phyloP scores from a whole-genome alignment of 2,113 vertebrate species.

The Aegotheles bennettii region DNA sequence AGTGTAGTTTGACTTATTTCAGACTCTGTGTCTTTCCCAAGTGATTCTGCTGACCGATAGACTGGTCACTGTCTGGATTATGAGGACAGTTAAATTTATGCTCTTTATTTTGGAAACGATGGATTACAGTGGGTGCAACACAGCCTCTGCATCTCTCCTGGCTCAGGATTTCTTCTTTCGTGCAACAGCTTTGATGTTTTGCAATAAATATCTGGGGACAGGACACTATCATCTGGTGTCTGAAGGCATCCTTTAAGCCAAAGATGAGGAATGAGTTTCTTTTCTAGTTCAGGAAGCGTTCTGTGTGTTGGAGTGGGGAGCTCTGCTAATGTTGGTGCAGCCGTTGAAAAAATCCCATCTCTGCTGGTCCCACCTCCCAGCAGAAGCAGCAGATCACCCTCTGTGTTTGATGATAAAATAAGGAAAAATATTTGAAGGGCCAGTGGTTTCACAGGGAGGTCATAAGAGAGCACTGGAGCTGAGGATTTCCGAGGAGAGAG shows the following conservation, averaged over 20 bases:
- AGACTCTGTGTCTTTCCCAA: not conserved
- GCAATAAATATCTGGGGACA: not conserved
- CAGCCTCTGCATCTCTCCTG: not conserved
- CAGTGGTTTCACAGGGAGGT: not conserved
- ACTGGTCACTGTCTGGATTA: not conserved
- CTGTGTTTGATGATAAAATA: not conserved
- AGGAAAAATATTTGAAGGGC: not conserved
- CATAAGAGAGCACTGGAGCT: accelerated
- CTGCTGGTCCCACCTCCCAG: not conserved
- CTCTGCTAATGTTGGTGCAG: not conserved
- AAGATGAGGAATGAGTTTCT: not conserved
- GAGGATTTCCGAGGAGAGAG: not conserved
- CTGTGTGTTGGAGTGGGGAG: not conserved
- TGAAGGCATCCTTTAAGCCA: not conserved
- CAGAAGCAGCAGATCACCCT: not conserved
- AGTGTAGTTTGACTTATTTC: not conserved
- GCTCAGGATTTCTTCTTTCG: not conserved
- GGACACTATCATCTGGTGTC: not conserved
- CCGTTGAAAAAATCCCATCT: not conserved
- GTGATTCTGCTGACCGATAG: not conserved
- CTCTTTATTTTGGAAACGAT: accelerated
- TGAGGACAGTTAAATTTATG: not conserved
- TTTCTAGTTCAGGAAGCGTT: not conserved
- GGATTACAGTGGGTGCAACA: not conserved
- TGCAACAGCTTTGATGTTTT: not conserved